Percentiles rank a stretch among this genome's conserved stretches.
Conservation (phyloP, 2,797 vertebrate species). For the Micrastur ruficollis region DNA sequence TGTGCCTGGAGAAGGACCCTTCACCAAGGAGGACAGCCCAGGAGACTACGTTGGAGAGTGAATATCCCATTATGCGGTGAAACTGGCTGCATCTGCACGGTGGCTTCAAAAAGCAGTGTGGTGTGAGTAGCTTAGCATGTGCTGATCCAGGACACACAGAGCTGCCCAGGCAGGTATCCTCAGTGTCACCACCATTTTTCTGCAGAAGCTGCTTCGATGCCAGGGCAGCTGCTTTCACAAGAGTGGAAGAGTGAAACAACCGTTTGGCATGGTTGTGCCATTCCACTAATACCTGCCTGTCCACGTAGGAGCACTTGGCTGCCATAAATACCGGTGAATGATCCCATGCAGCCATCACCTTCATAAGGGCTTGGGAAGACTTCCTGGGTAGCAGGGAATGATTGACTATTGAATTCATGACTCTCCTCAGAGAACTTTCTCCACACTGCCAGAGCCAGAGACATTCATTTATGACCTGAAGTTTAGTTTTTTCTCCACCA, state of each 20-base stretch:
- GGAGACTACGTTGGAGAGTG: not conserved
- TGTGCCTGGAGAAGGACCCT: not conserved
- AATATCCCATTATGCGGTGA: not conserved
- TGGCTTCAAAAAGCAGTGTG: not conserved
- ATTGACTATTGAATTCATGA: not conserved
- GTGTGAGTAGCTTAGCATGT: not conserved
- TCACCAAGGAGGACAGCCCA: not conserved
- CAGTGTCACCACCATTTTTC: not conserved
- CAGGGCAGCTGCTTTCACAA: not conserved
- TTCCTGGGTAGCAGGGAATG: not conserved
- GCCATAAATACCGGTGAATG: not conserved
- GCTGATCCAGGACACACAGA: not conserved
- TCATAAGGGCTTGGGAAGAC: not conserved
- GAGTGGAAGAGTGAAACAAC: not conserved
- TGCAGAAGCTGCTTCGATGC: not conserved
- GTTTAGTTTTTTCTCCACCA: not conserved
- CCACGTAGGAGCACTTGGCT: not conserved
- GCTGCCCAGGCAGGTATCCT: not conserved
- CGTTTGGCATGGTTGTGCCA: not conserved
- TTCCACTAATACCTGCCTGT: not conserved
- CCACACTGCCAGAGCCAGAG: not conserved
- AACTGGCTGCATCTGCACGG: not conserved
- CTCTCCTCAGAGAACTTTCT: not conserved
- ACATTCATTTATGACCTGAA: not conserved
- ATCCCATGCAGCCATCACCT: not conserved